phyloP scores from a whole-genome alignment of 2,113 vertebrate genomes.

The Lepidiolamprologus cunningtoni region DNA sequence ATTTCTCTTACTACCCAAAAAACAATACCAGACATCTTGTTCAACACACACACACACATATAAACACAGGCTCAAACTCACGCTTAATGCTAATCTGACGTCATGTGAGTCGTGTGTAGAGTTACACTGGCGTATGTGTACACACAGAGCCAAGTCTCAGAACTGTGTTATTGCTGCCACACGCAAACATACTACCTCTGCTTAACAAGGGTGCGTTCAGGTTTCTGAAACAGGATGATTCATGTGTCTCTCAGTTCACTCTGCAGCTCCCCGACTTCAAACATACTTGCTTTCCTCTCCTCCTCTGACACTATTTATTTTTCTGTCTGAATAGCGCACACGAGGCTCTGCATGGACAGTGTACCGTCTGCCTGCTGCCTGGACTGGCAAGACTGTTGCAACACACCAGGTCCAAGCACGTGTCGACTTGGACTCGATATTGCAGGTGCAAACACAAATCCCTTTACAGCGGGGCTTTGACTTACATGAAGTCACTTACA shows the following conservation, averaged over 20 bases:
- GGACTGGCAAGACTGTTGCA: not conserved
- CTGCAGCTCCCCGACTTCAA: constrained; percentile 48
- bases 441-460: not conserved
- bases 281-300: constrained; percentile 39
- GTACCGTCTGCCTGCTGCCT: constrained; percentile 9
- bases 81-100: constrained; percentile 73
- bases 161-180: constrained; percentile 59
- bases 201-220: constrained; percentile 61
- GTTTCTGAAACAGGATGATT: constrained; percentile 63
- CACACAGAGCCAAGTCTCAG: constrained; percentile 38
- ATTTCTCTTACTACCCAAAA: constrained; percentile 58
- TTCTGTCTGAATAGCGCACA: constrained; percentile 53
- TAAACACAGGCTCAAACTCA: constrained; percentile 42
- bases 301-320: constrained; percentile 61
- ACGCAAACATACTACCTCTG: constrained; percentile 63
- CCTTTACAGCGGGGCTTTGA: not conserved
- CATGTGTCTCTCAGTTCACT: constrained; percentile 50
- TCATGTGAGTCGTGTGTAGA: constrained; percentile 58
- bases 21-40: constrained; percentile 68
- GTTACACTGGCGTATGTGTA: constrained; percentile 51
- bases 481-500: not conserved
- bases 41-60: constrained; percentile 19
- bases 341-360: constrained; percentile 31
- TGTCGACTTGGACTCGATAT: not conserved
- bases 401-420: not conserved